phyloP scores from a whole-genome alignment of 2,797 vertebrate species.

The Sebastes taczanowskii region DNA sequence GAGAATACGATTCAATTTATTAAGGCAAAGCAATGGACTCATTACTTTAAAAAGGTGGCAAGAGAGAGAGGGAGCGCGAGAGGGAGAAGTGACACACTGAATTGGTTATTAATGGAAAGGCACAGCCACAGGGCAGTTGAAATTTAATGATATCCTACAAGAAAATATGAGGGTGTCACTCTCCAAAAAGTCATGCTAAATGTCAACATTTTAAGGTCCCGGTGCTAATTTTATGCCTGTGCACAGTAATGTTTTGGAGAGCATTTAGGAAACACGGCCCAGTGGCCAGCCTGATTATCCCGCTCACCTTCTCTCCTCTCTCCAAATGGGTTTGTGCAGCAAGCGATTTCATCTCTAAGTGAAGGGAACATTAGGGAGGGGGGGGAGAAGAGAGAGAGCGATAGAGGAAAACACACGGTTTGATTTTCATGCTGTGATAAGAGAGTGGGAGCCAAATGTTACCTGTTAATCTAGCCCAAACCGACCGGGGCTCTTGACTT shows the following conservation, averaged over 20 bases:
- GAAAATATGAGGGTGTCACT: slow-evolving; percentile 99
- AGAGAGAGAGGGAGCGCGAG: slow-evolving; percentile 68
- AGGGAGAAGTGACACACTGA: slow-evolving; percentile 95
- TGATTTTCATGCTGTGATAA: slow-evolving; percentile 94
- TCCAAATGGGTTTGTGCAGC: slow-evolving; percentile 99
- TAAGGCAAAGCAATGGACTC: slow-evolving; percentile 99
- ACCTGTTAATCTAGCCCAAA: slow-evolving; percentile 85
- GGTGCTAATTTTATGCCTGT: slow-evolving; percentile 99
- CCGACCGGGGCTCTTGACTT: slow-evolving; percentile 84
- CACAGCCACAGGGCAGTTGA: slow-evolving; percentile 99
- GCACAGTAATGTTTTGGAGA: slow-evolving; percentile 99
- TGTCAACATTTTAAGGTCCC: slow-evolving; percentile 99
- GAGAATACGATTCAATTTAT: slow-evolving; percentile 99
- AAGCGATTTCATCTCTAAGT: slow-evolving; percentile 99
- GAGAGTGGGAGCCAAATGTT: slow-evolving; percentile 91
- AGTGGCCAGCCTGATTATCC: slow-evolving; percentile 99
- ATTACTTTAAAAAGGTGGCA: slow-evolving; percentile 98
- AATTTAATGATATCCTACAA: slow-evolving; percentile 99
- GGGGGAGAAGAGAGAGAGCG: slow-evolving; percentile 70
- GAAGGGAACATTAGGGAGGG: slow-evolving; percentile 95
- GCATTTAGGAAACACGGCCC: slow-evolving; percentile 99
- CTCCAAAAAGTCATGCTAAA: slow-evolving; percentile 99
- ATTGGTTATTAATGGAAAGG: slow-evolving; percentile 99
- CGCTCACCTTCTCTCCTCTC: slow-evolving; percentile 98
- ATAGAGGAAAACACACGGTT: slow-evolving; percentile 89